phyloP scores from a whole-genome alignment of 2,888 invertebrate species.

The Lasioglossum figueresi region DNA sequence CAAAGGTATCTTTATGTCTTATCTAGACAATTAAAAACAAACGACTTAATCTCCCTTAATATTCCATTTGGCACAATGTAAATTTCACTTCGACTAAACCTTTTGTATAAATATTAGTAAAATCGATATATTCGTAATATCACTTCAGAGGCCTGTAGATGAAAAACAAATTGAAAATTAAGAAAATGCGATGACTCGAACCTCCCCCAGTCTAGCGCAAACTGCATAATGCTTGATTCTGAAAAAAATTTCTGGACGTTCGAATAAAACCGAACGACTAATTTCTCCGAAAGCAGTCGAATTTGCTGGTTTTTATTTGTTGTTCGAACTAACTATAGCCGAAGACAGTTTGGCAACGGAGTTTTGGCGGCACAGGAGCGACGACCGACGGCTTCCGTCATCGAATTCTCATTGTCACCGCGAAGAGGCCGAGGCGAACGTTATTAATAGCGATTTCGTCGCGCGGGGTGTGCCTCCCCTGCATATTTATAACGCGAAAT shows the following conservation, averaged over 20 bases:
- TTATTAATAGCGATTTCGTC: conserved; percentile 18
- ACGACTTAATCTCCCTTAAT: neutral
- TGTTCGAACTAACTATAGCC: neutral
- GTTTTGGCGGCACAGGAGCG: neutral
- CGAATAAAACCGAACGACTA: neutral
- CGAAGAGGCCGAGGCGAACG: neutral
- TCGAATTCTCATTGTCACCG: conserved; percentile 12
- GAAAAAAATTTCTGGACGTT: neutral
- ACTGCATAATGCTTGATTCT: neutral
- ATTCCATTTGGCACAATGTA: neutral
- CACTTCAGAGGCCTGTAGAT: neutral
- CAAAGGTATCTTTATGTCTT: neutral
- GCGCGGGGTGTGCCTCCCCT: neutral
- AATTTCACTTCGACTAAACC: neutral
- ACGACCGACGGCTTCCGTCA: conserved; percentile 10
- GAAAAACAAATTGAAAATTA: neutral
- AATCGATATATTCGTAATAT: neutral
- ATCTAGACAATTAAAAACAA: too few relatives aligned
- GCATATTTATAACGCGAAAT: conserved; percentile 13
- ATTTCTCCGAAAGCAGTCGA: neutral
- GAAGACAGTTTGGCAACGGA: neutral
- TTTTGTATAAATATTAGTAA: neutral
- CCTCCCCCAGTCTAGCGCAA: neutral
- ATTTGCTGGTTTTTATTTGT: neutral
- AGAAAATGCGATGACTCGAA: neutral